Evolutionary conservation across 2,113 vertebrate genomes (phyloP).

Genomic region (Opisthocomus hoazin): DNA sequence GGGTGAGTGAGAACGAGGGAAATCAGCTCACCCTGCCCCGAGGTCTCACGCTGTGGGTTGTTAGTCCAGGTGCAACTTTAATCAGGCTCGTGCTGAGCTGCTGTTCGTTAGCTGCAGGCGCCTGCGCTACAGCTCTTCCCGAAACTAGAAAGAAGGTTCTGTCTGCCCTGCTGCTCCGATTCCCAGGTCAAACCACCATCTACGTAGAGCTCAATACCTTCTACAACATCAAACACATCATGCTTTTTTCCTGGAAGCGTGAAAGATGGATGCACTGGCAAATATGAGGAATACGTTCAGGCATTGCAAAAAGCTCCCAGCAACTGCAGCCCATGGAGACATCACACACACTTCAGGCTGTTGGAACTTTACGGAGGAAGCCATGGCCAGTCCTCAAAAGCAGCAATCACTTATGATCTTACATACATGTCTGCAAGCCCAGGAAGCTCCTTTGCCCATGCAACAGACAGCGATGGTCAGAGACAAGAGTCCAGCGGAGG

Average conservation of each 20-base stretch:
- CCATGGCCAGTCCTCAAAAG: neutral
- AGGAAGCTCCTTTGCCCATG: neutral
- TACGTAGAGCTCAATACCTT: neutral
- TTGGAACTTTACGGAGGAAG: neutral
- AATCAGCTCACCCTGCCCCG: neutral
- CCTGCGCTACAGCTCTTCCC: neutral
- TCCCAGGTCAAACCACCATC: neutral
- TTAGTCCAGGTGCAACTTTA: neutral
- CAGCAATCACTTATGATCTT: no score
- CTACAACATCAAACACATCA: neutral
- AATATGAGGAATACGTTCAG: neutral
- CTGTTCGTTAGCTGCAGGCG: neutral
- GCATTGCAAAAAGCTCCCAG: neutral
- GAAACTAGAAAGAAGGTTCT: neutral
- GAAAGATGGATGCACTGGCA: neutral
- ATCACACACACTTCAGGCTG: rapidly evolving
- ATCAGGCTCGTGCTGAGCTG: neutral
- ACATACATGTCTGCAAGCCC: rapidly evolving
- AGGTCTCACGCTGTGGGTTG: neutral
- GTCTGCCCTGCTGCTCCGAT: neutral
- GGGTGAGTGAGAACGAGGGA: neutral
- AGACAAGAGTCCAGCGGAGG: no score
- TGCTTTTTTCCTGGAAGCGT: neutral
- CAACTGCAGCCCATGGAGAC: neutral
- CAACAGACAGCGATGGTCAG: no score